phyloP scores from a whole-genome alignment of 2,113 vertebrate genomes.

The Orthonyx spaldingii region DNA sequence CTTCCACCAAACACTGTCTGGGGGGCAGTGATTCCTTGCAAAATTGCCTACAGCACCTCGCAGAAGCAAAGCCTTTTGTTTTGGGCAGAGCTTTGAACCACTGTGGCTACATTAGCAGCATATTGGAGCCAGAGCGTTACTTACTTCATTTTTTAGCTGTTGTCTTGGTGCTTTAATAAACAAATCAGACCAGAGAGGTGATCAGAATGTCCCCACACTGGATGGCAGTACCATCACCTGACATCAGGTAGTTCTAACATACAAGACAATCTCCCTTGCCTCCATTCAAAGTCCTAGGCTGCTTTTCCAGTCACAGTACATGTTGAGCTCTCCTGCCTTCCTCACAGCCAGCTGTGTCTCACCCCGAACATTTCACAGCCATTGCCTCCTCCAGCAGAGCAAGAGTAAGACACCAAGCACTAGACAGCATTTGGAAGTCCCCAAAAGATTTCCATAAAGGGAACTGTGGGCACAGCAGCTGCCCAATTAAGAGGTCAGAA shows the following conservation, averaged over 20 bases:
- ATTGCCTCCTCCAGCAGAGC: background rate
- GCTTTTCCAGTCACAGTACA: background rate
- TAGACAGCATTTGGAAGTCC: background rate
- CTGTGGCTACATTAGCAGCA: background rate
- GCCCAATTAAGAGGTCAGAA: background rate
- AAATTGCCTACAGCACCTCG: background rate
- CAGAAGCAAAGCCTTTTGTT: background rate
- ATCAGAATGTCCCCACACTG: background rate
- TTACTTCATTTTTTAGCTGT: background rate
- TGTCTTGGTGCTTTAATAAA: background rate
- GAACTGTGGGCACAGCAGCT: background rate
- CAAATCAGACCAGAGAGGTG: background rate
- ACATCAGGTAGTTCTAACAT: background rate
- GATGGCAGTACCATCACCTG: background rate
- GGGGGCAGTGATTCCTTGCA: background rate
- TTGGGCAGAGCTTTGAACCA: background rate
- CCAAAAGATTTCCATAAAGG: background rate
- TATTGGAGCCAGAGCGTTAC: fast-evolving
- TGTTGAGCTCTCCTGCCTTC: background rate
- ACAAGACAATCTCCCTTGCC: background rate
- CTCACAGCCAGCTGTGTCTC: background rate
- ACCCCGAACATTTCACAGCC: fast-evolving
- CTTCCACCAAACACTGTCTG: fast-evolving
- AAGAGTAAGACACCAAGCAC: background rate
- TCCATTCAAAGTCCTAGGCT: background rate